Evolutionary conservation across 1,140 invertebrate genomes (phyloP).

Genomic region (Saxidomus purpurata): DNA sequence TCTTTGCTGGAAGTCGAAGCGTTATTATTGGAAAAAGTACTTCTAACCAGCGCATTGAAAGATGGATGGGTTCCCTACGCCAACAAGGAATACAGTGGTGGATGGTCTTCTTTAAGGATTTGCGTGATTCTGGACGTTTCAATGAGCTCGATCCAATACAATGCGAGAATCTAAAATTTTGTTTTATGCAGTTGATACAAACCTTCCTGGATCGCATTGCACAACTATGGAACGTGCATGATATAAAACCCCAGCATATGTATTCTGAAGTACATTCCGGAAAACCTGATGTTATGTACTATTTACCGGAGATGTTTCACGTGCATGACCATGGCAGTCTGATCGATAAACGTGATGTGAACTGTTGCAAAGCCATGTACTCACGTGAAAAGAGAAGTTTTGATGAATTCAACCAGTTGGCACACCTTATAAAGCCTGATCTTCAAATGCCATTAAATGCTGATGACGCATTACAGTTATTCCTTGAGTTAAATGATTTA

Average conservation of each 20-base stretch:
- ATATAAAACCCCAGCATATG: not conserved
- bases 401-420: slow-evolving; percentile 46
- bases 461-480: slow-evolving; percentile 24
- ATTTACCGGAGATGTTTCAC: slow-evolving; percentile 30
- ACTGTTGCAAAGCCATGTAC: slow-evolving; percentile 5
- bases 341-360: slow-evolving; percentile 23
- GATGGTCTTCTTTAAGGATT: slow-evolving; percentile 34
- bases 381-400: not conserved
- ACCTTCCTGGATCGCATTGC: not conserved
- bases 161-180: not conserved
- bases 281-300: slow-evolving; percentile 38
- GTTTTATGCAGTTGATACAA: not conserved
- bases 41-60: slow-evolving; percentile 20
- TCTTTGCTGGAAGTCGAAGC: slow-evolving; percentile 8
- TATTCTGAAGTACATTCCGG: not conserved
- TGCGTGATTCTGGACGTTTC: slow-evolving; percentile 7
- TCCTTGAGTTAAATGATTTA: slow-evolving; percentile 37
- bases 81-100: slow-evolving; percentile 46
- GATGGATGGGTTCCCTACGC: not conserved
- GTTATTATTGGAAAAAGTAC: slow-evolving; percentile 38
- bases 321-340: too few species aligned
- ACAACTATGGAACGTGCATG: slow-evolving; percentile 14
- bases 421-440: slow-evolving; percentile 29
- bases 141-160: not conserved
- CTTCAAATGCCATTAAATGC: slow-evolving; percentile 39